Conservation (phyloP, 2,888 invertebrate species). For the Dicycla oo region DNA sequence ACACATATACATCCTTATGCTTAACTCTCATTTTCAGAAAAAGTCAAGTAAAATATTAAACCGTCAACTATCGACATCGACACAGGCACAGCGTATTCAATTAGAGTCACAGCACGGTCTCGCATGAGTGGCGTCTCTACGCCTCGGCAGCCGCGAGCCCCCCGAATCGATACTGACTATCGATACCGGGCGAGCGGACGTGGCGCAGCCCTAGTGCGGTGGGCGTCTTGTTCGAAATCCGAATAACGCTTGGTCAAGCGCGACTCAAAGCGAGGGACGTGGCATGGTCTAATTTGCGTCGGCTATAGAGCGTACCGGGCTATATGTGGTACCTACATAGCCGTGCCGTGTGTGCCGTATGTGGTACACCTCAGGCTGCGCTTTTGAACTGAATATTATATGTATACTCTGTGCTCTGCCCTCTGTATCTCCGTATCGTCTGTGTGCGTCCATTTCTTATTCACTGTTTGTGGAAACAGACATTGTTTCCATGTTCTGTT, state of each 20-base stretch:
- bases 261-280: slow-evolving; percentile 85
- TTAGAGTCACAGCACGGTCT: slow-evolving; percentile 85
- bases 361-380: slow-evolving; percentile 65
- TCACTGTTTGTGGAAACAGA: slow-evolving; percentile 60
- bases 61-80: slow-evolving; percentile 64
- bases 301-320: slow-evolving; percentile 64
- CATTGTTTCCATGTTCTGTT: slow-evolving; percentile 59
- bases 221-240: slow-evolving; percentile 86
- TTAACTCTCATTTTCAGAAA: neutral
- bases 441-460: slow-evolving; percentile 61
- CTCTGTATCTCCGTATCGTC: slow-evolving; percentile 50
- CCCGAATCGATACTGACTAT: slow-evolving; percentile 85
- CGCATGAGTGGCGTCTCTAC: slow-evolving; percentile 87
- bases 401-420: slow-evolving; percentile 43
- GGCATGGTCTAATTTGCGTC: slow-evolving; percentile 84
- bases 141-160: slow-evolving; percentile 77
- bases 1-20: neutral
- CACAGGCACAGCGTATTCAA: slow-evolving; percentile 82
- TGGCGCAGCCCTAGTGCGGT: slow-evolving; percentile 74
- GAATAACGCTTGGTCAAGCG: slow-evolving; percentile 89
- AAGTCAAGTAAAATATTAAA: slow-evolving; percentile 13
- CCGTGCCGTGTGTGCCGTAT: slow-evolving; percentile 36
- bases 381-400: slow-evolving; percentile 72
- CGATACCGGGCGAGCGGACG: slow-evolving; percentile 71
- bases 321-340: slow-evolving; percentile 27